A percentile compares a stretch with the other conserved stretches of the same genome.
Evolutionary conservation across 1,140 invertebrate species (phyloP).

Genomic region (Drosophila chauvacae): DNA sequence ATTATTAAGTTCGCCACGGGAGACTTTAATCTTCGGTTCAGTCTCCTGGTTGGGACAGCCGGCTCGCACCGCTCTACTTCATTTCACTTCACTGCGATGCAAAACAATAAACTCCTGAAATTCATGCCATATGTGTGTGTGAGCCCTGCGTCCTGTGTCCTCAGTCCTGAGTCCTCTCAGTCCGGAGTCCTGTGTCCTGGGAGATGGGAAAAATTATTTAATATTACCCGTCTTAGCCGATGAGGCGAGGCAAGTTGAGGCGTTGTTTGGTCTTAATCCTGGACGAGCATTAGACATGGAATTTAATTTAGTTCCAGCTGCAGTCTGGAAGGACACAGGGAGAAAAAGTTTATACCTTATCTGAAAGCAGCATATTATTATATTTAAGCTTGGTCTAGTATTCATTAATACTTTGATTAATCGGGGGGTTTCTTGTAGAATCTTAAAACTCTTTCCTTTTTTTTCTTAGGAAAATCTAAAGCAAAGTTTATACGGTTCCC

Average conservation of each 20-base stretch:
- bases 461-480: too few relatives aligned
- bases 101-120: slow-evolving; percentile 76
- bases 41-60: slow-evolving; percentile 58
- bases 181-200: slow-evolving; percentile 25
- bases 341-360: too few relatives aligned
- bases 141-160: slow-evolving; percentile 9
- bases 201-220: slow-evolving; percentile 76
- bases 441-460: too few relatives aligned
- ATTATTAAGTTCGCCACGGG: slow-evolving; percentile 82
- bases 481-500: too few relatives aligned
- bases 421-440: too few relatives aligned
- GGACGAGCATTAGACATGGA: slow-evolving; percentile 80
- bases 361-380: too few relatives aligned
- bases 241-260: slow-evolving; percentile 59
- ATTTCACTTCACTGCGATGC: slow-evolving; percentile 62
- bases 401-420: not conserved
- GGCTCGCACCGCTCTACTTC: slow-evolving; percentile 32
- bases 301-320: slow-evolving; percentile 75
- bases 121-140: slow-evolving; percentile 73
- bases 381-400: not conserved
- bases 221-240: slow-evolving; percentile 73
- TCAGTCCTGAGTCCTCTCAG: slow-evolving; percentile 12
- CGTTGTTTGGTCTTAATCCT: slow-evolving; percentile 78
- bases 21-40: slow-evolving; percentile 80
- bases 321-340: slow-evolving; percentile 10